Evolutionary conservation across 2,113 vertebrate species (phyloP), one percentile per base, ranked within the genome.

Genomic region (Bothrops jararaca): DNA sequence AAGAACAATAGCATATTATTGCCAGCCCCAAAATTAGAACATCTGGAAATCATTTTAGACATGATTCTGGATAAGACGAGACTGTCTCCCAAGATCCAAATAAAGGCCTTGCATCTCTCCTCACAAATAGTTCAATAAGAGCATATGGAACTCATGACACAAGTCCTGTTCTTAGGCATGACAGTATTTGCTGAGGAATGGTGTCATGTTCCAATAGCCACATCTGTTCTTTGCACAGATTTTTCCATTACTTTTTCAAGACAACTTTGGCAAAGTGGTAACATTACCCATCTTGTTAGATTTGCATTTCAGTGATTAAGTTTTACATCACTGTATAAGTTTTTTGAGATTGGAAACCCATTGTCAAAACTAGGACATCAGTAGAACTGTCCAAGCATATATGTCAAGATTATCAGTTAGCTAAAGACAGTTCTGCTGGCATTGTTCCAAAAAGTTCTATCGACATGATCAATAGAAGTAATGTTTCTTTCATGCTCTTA

Each of bases 41-140:
- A 92, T 92, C 91, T 92, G 57, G 85, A 86, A 92, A 88, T 92
- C 23, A 92, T 92, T 88, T 50, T 92, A 52, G 24, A 80, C 86
- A 88, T 92, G 34, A 74, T 69, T 89, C 88, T 92, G 91, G 39
- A 60, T 39, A 91, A 42, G 34, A 88, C n/a, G 58, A 74, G 26
- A 54, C 58, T 92, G n/a, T 64, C 50, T 64, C 86, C 23, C 39
- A 52, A 88, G 86, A 92, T 86, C 45, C 56, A 92, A 92, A 88
- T 57, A 64, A 69, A 86, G 91, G 48, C 11, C 48, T 74, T 88
- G 22, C 57, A 88, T 50, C 58, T 92, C 57, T 53, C 58, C 48
- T 53, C 48, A 92, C n/a, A 64, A 92, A 64, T 88, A 88, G 91
- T 52, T 92, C 57, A 53, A 18, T 15, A 69, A 10, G 22, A 39